Conservation (phyloP, 2,888 invertebrate species). For the Hymenopus coronatus region DNA sequence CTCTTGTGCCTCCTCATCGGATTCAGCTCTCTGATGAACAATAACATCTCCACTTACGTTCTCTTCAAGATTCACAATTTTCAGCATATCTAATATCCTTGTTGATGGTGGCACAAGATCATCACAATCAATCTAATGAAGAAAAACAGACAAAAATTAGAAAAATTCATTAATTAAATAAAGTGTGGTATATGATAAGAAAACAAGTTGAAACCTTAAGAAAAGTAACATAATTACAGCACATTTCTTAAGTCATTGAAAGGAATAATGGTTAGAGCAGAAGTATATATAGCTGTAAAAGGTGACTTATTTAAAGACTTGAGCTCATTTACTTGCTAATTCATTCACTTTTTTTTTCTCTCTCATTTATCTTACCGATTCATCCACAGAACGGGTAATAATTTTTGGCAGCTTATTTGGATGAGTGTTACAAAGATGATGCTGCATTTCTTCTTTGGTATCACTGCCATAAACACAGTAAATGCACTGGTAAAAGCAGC, state of each 20-base stretch:
- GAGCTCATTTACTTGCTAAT: no score
- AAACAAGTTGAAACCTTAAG: background rate
- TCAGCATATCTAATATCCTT: background rate
- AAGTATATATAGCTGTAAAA: no score
- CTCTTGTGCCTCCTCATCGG: background rate
- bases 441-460: slow-evolving; percentile 45
- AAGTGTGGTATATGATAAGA: background rate
- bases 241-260: no score
- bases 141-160: background rate
- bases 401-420: slow-evolving; percentile 45
- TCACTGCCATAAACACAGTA: slow-evolving; percentile 50
- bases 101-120: background rate
- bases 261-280: no score
- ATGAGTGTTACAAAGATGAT: slow-evolving; percentile 51
- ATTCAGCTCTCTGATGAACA: background rate
- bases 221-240: no score
- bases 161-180: background rate
- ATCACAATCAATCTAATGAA: background rate
- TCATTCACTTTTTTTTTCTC: background rate
- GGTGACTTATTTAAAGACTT: no score
- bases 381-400: slow-evolving; percentile 39
- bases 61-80: background rate
- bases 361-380: background rate
- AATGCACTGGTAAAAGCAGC: slow-evolving; percentile 51
- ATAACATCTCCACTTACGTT: background rate